phyloP scores from a whole-genome alignment of 2,797 vertebrate species.

The Gymnoscopelus braueri region DNA sequence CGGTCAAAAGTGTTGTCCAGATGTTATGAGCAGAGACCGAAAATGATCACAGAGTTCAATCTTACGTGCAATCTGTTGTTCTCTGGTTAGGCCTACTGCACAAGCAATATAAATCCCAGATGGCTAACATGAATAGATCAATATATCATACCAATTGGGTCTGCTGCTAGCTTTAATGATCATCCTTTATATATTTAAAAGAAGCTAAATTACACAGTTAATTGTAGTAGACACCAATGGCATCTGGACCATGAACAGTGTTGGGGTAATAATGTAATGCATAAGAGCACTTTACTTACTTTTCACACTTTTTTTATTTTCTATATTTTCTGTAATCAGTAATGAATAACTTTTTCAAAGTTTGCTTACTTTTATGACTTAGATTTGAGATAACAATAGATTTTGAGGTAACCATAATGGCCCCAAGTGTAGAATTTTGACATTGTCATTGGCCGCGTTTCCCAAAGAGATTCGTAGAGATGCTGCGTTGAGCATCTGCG shows the following conservation, averaged over 20 bases:
- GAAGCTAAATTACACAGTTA: constrained; percentile 12
- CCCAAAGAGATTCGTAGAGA: no score
- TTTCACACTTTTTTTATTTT: no score
- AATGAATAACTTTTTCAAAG: no score
- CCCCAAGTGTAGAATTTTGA: no score
- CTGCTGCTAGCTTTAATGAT: constrained; percentile 11
- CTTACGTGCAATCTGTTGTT: constrained; percentile 65
- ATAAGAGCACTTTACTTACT: no score
- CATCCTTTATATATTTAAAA: constrained; percentile 19
- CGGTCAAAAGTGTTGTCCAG: constrained; percentile 56
- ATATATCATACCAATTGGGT: constrained; percentile 29
- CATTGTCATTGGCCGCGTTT: no score
- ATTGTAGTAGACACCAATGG: background rate
- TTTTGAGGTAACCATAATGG: no score
- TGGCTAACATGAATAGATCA: constrained; percentile 44
- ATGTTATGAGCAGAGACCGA: constrained; percentile 52
- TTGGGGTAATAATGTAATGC: background rate
- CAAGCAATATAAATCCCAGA: constrained; percentile 38
- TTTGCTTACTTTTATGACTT: no score
- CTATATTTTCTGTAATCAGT: no score
- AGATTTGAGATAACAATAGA: no score
- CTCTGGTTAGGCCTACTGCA: constrained; percentile 36
- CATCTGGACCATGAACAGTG: background rate
- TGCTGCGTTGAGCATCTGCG: no score
- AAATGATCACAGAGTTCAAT: constrained; percentile 35